A percentile compares a stretch with the other conserved stretches of the same genome.
phyloP scores from a whole-genome alignment of 2,888 invertebrate species.

The Dynastes tityus region DNA sequence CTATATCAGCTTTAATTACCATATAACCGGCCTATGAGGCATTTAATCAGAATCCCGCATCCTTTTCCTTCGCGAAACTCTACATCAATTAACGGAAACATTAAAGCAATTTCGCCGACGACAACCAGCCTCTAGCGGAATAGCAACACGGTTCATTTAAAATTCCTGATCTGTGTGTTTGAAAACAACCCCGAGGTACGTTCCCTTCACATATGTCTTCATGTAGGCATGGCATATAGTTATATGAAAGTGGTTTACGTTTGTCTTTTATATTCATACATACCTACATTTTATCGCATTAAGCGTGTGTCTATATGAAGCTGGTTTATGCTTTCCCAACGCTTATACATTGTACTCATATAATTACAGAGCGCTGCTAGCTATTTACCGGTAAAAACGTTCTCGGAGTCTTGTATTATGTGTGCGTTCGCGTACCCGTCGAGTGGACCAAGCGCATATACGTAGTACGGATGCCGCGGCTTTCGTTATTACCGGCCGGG shows the following conservation, averaged over 20 bases:
- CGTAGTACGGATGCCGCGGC: slow-evolving; percentile 4
- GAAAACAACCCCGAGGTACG: slow-evolving; percentile 11
- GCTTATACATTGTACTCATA: slow-evolving; percentile 13
- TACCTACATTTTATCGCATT: slow-evolving; percentile 18
- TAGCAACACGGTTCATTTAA: not conserved
- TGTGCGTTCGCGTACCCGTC: not conserved
- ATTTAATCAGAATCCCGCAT: slow-evolving; percentile 4
- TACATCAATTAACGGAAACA: slow-evolving; percentile 40
- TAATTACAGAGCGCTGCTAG: slow-evolving; percentile 22
- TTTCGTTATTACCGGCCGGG: not conserved
- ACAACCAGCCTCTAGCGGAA: not conserved
- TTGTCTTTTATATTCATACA: not conserved
- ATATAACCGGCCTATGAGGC: slow-evolving; percentile 14
- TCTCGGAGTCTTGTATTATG: not conserved
- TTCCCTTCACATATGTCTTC: not conserved
- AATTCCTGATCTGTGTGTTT: slow-evolving; percentile 19
- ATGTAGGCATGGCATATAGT: not conserved
- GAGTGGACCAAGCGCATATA: not conserved
- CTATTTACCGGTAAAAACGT: slow-evolving; percentile 15
- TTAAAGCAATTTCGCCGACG: slow-evolving; percentile 43
- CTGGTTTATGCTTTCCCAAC: not conserved
- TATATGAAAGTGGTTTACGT: no score
- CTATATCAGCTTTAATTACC: slow-evolving; percentile 22
- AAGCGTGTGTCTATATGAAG: not conserved
- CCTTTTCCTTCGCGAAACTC: slow-evolving; percentile 26